A percentile compares a stretch with the other conserved stretches of the same genome.
Evolutionary conservation across 37 sponge, comb jelly and placozoan species (phyloP).

Genomic region (Diacarnus erythraeanus): DNA sequence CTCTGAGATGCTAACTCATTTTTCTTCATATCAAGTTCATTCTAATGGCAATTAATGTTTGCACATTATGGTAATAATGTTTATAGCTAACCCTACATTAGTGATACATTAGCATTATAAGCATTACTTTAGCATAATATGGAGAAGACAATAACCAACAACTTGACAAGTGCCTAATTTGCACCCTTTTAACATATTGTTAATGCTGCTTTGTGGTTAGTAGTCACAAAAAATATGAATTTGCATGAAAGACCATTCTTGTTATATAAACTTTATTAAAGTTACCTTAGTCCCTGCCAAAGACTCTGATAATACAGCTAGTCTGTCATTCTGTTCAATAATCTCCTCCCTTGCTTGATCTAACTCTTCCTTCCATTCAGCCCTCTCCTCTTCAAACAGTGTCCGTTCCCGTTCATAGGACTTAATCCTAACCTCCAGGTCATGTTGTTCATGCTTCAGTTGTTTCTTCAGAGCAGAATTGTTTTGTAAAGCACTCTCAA

Average conservation of each 20-base stretch:
- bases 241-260: not conserved
- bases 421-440: slow-evolving; percentile 37
- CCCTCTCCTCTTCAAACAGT: slow-evolving; percentile 51
- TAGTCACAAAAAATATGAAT: not conserved
- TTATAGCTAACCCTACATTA: no score
- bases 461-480: slow-evolving; percentile 31
- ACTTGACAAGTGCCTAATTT: no score
- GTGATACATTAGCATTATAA: no score
- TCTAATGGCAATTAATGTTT: no score
- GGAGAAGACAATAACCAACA: no score
- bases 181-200: no score
- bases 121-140: no score
- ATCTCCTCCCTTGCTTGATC: slow-evolving; percentile 61
- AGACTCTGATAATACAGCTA: slow-evolving; percentile 67
- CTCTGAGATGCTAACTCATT: slow-evolving; percentile 67
- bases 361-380: slow-evolving; percentile 69
- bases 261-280: not conserved
- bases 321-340: slow-evolving; percentile 75
- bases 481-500: slow-evolving; percentile 22
- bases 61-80: no score
- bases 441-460: slow-evolving; percentile 41
- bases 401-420: slow-evolving; percentile 37
- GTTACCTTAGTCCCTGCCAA: slow-evolving; percentile 68
- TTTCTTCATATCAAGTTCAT: slow-evolving; percentile 56
- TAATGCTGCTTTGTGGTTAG: not conserved